phyloP scores from a whole-genome alignment of 1,140 invertebrate species.

The Trichonephila clavipes region DNA sequence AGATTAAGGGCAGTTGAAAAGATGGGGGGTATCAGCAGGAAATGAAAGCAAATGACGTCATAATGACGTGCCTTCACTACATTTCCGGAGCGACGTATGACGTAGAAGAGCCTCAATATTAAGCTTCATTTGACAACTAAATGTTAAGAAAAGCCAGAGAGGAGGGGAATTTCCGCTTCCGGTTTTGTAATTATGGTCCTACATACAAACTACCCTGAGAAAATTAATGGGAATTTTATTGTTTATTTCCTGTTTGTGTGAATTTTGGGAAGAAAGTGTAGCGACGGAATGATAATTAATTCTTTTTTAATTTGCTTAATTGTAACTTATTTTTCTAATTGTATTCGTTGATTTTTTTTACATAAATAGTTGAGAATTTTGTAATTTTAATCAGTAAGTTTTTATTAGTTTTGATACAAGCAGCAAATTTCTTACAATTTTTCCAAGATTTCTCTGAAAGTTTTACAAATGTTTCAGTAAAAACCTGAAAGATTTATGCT shows the following conservation, averaged over 20 bases:
- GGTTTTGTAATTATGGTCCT: slow-evolving; percentile 1
- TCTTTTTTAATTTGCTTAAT: background rate
- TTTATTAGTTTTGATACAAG: no score
- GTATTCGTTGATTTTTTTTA: no score
- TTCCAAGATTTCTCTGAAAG: no score
- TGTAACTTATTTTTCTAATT: no score
- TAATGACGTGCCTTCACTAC: slow-evolving; percentile 61
- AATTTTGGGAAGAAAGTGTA: background rate
- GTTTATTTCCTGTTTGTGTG: slow-evolving; percentile 10
- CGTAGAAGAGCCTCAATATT: background rate
- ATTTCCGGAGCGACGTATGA: slow-evolving; percentile 42
- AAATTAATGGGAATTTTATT: slow-evolving; percentile 33
- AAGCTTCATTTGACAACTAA: slow-evolving; percentile 34
- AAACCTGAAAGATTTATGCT: no score
- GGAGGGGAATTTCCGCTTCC: background rate
- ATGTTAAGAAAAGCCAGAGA: background rate
- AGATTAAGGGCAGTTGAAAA: background rate
- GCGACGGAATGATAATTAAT: background rate
- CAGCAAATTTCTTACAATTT: no score
- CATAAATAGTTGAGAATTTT: no score
- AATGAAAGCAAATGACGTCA: slow-evolving; percentile 67
- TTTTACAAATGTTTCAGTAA: no score
- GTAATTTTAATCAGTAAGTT: no score
- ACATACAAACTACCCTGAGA: background rate
- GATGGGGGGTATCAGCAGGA: background rate